Evolutionary conservation across 1,140 invertebrate species (phyloP).

Genomic region (Hesperophylax magnus): DNA sequence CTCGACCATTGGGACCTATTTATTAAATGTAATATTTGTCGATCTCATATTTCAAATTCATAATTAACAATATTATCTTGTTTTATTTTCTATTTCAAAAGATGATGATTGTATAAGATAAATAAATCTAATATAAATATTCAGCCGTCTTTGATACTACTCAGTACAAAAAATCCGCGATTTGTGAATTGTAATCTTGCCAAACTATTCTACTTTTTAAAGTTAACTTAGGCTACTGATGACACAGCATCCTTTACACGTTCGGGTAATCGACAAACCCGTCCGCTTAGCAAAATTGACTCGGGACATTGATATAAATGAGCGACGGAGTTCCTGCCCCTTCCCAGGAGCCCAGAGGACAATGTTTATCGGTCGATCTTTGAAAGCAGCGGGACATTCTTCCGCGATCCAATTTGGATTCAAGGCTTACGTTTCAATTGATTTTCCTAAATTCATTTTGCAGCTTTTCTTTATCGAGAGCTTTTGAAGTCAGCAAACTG

Average conservation of each 20-base stretch:
- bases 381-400: neutral
- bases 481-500: neutral
- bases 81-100: no score
- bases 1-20: no score
- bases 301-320: constrained; percentile 24
- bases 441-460: neutral
- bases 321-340: neutral
- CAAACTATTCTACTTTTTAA: no score
- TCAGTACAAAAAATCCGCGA: no score
- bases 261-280: neutral
- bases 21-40: no score
- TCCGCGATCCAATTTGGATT: neutral
- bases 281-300: constrained; percentile 12
- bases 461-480: neutral
- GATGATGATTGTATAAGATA: no score
- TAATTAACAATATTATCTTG: no score
- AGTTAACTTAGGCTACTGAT: neutral
- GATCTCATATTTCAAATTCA: no score
- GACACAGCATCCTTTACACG: neutral
- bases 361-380: constrained; percentile 2
- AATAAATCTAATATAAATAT: no score
- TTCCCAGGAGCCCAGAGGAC: neutral
- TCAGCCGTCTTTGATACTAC: no score
- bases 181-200: no score
- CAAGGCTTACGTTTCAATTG: neutral